A percentile compares a stretch with the other conserved stretches of the same genome.
Conservation (phyloP, 1,140 invertebrate species). For the Calosoma granatense region DNA sequence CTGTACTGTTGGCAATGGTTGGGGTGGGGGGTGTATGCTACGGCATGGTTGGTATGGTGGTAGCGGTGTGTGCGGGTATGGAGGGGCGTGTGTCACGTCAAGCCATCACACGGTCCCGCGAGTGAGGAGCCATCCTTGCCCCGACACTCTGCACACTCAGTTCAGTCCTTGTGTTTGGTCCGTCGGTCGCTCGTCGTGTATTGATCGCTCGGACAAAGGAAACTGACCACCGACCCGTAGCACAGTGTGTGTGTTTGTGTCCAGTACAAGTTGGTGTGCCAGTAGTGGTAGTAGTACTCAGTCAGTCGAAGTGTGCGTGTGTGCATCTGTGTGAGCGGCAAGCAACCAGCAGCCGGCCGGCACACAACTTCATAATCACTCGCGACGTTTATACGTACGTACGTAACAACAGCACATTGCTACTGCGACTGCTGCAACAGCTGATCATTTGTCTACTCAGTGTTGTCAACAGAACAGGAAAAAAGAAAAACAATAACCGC, state of each 20-base stretch:
- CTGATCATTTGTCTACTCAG: too few relatives aligned
- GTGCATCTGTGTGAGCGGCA: background rate
- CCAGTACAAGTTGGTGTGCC: background rate
- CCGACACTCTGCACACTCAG: background rate
- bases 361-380: too few relatives aligned
- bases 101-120: conserved; percentile 31
- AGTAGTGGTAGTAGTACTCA: too few relatives aligned
- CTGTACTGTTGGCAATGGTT: background rate
- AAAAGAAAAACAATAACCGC: too few relatives aligned
- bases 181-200: conserved; percentile 23
- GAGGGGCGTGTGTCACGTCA: conserved; percentile 33
- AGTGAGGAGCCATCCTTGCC: conserved; percentile 16
- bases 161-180: conserved; percentile 25
- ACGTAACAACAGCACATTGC: too few relatives aligned
- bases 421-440: too few relatives aligned
- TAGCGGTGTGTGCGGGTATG: background rate
- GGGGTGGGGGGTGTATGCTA: background rate
- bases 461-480: too few relatives aligned
- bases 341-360: background rate
- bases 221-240: conserved; percentile 26
- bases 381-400: too few relatives aligned
- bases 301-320: too few relatives aligned
- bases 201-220: conserved; percentile 36
- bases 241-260: background rate
- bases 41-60: background rate